Evolutionary conservation across 1,140 invertebrate species (phyloP).

Genomic region (Drosophila tani): DNA sequence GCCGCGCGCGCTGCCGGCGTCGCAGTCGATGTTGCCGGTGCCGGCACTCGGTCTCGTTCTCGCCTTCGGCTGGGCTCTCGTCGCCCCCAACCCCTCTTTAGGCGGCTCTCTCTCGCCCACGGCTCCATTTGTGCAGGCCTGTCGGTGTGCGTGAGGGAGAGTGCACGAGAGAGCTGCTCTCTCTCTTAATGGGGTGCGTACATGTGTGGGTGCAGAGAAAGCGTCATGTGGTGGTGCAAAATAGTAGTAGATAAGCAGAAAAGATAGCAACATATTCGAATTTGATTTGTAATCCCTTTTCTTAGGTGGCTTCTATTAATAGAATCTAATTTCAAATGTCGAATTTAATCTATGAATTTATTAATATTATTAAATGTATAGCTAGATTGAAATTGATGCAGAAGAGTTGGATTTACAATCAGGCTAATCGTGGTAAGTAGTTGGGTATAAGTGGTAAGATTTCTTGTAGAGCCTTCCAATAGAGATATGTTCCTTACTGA

Average conservation of each 20-base stretch:
- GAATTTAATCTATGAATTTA: too few species aligned
- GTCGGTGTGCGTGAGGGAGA: constrained; percentile 10
- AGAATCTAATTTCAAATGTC: neutral
- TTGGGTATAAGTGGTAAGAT: too few species aligned
- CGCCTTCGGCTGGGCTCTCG: constrained; percentile 27
- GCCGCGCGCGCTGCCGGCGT: constrained; percentile 30
- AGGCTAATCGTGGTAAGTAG: too few species aligned
- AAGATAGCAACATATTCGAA: neutral
- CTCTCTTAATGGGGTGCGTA: neutral
- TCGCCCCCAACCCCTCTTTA: constrained; percentile 2
- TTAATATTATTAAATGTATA: too few species aligned
- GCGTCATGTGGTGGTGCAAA: neutral
- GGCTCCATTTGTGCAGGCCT: constrained; percentile 24
- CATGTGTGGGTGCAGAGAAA: constrained; percentile 1
- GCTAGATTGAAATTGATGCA: too few species aligned
- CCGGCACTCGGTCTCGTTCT: constrained; percentile 54
- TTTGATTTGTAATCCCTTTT: neutral
- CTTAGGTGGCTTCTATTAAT: neutral
- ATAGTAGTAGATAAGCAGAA: constrained; percentile 30
- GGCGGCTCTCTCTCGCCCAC: constrained; percentile 6
- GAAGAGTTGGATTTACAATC: too few species aligned
- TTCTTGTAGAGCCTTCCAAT: too few species aligned
- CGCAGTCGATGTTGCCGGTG: constrained; percentile 53
- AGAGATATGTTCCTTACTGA: too few species aligned
- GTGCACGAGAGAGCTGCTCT: neutral